Evolutionary conservation across 2,888 invertebrate species (phyloP), one percentile per base, ranked within the genome.

Genomic region (Conchocele bisecta): DNA sequence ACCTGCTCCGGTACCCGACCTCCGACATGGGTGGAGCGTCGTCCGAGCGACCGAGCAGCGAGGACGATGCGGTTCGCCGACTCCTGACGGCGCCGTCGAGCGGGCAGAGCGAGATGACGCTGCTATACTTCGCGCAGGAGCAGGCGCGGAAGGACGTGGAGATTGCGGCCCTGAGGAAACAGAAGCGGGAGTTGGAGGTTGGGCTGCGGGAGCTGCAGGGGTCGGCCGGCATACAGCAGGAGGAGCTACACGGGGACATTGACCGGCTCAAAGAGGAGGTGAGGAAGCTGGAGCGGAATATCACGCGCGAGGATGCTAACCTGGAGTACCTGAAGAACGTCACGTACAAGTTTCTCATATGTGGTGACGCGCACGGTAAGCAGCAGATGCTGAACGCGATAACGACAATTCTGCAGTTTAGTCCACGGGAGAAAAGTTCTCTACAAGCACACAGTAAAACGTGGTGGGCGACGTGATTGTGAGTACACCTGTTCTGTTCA

Each of bases 281-380:
- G 2, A 86, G 89, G 46, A 89, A 91, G 53, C 79, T 90, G 17
- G 91, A 92, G 68, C 84, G 92, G 20, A 90, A 89, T 79, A 86
- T 86, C 39, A 95, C 95, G 1, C 75, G 96, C 0, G 96, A 96
- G 91, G 95, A 95, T 7, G 96, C 96, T 0, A 97, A 97, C 91
- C 91, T 97, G 39, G 97, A 97, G 89, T 97, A 97, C 89, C 91
- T 97, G 64, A 97, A 97, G 91, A 97, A 97, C 91, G 97, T 97
- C 4, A 94, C 97, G 57, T 93, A 96, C 58, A 95, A 96, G 73
- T 97, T 95, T 88, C 92, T 97, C 33, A 93, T 94, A 65, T 94
- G 95, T 1, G 93, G 93, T 0, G 95, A 95, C 89, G 90, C 92
- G 33, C 93, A 93, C 2, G 95, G 95, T 0, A 93, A 95, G 67